Conservation (phyloP, 2,113 vertebrate genomes). For the Semicossyphus pulcher region DNA sequence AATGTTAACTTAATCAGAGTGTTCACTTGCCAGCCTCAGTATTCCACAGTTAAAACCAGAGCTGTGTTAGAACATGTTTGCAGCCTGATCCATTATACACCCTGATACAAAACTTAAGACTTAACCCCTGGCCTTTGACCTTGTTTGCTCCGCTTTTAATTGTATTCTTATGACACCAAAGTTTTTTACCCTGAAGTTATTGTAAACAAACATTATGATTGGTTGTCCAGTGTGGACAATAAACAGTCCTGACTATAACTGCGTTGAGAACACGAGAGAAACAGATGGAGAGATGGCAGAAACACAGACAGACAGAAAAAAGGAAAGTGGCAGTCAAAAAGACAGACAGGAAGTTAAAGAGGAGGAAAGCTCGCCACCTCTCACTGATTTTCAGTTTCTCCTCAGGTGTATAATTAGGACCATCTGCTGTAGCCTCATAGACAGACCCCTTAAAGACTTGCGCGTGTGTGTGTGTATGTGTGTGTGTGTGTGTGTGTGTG, state of each 20-base stretch:
- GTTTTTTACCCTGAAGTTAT: not conserved
- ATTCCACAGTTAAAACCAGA: too few relatives aligned
- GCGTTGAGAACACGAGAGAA: not conserved
- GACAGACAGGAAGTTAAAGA: slow-evolving; percentile 15
- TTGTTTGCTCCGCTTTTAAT: not conserved
- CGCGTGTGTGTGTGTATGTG: slow-evolving; percentile 3
- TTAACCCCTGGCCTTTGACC: too few relatives aligned
- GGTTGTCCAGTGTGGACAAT: not conserved
- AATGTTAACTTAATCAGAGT: too few relatives aligned
- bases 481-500: slow-evolving; percentile 14
- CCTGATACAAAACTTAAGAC: too few relatives aligned
- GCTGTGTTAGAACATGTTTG: too few relatives aligned
- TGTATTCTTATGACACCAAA: too few relatives aligned
- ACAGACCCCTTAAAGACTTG: too few relatives aligned
- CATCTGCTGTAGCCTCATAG: slow-evolving; percentile 41
- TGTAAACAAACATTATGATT: not conserved
- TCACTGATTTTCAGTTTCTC: slow-evolving; percentile 14
- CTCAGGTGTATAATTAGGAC: slow-evolving; percentile 46
- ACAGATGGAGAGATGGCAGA: not conserved
- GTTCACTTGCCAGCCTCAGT: too few relatives aligned
- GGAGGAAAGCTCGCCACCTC: slow-evolving; percentile 9
- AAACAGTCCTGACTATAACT: not conserved
- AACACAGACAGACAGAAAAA: not conserved
- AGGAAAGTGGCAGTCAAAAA: not conserved
- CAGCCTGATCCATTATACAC: too few relatives aligned